A percentile compares a stretch with the other conserved stretches of the same genome.
Evolutionary conservation across 2,888 invertebrate genomes (phyloP).

Genomic region (Tetragonula carbonaria): DNA sequence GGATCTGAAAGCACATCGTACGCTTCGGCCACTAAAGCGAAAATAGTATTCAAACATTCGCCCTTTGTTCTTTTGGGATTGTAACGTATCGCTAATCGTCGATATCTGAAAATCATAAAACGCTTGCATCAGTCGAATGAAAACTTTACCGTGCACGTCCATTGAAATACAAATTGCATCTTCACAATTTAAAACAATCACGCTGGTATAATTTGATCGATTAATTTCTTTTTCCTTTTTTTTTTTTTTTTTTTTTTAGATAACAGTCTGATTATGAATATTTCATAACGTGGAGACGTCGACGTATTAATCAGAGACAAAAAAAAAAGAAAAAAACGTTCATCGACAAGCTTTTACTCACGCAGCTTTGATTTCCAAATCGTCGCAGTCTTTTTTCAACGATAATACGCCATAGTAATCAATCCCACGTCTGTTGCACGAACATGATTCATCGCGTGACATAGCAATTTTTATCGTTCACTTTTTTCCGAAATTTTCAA

Average conservation of each 20-base stretch:
- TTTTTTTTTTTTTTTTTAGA: background rate
- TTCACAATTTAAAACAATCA: background rate
- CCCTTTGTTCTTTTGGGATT: constrained; percentile 85
- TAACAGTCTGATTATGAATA: too few species aligned
- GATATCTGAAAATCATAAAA: constrained; percentile 81
- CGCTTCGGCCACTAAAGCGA: constrained; percentile 90
- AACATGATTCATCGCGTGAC: constrained; percentile 20
- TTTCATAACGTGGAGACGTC: constrained; percentile 7
- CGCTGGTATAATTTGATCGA: background rate
- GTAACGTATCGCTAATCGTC: constrained; percentile 86
- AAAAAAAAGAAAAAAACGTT: background rate
- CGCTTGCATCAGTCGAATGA: background rate
- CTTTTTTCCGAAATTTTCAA: background rate
- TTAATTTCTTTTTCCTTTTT: background rate
- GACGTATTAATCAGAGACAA: background rate
- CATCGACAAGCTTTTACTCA: constrained; percentile 79
- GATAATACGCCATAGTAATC: constrained; percentile 92
- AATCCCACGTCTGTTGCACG: constrained; percentile 83
- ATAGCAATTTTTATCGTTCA: background rate
- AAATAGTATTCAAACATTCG: constrained; percentile 83
- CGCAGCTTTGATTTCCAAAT: constrained; percentile 90
- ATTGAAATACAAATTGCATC: background rate
- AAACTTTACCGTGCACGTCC: background rate
- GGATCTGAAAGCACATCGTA: constrained; percentile 91
- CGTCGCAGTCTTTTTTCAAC: constrained; percentile 87